phyloP scores from a whole-genome alignment of 1,140 invertebrate species.

The Cyclargus thomasi region DNA sequence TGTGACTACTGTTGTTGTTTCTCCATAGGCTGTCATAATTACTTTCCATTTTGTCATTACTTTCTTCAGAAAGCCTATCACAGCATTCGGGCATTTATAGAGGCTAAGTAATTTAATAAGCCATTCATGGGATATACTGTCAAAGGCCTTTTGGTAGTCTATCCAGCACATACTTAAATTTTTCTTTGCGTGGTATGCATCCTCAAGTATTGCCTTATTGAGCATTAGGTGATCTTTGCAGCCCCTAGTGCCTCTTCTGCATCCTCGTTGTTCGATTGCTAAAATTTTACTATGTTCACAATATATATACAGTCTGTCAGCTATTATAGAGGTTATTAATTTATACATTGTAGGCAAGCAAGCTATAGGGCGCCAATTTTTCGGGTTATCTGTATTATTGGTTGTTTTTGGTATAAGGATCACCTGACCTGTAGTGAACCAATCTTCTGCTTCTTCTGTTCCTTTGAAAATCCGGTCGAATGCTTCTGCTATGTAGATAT shows the following conservation, averaged over 20 bases:
- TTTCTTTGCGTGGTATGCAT: slow-evolving; percentile 24
- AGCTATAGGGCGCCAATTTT: slow-evolving; percentile 31
- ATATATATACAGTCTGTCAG: slow-evolving; percentile 21
- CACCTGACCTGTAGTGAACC: slow-evolving; percentile 30
- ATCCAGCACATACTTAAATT: too few relatives aligned
- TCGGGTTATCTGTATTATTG: slow-evolving; percentile 23
- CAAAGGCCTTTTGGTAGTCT: too few relatives aligned
- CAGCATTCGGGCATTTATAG: too few relatives aligned
- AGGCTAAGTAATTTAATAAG: too few relatives aligned
- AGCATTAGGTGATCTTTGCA: slow-evolving; percentile 34
- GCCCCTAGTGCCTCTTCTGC: slow-evolving; percentile 17
- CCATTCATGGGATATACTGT: too few relatives aligned
- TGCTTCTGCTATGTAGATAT: slow-evolving; percentile 20
- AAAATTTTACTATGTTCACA: slow-evolving; percentile 26
- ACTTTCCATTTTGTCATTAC: slow-evolving; percentile 19
- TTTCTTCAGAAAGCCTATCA: slow-evolving; percentile 13
- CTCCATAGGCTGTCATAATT: slow-evolving; percentile 9
- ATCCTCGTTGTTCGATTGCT: slow-evolving; percentile 29
- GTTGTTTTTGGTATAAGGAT: slow-evolving; percentile 27
- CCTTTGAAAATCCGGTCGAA: slow-evolving; percentile 18
- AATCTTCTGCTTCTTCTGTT: slow-evolving; percentile 17
- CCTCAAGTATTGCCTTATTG: slow-evolving; percentile 30
- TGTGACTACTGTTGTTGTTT: background rate
- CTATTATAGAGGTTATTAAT: slow-evolving; percentile 26
- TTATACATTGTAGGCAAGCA: slow-evolving; percentile 33